Conservation (phyloP, 2,797 vertebrate species). For the Urophycis tenuis region DNA sequence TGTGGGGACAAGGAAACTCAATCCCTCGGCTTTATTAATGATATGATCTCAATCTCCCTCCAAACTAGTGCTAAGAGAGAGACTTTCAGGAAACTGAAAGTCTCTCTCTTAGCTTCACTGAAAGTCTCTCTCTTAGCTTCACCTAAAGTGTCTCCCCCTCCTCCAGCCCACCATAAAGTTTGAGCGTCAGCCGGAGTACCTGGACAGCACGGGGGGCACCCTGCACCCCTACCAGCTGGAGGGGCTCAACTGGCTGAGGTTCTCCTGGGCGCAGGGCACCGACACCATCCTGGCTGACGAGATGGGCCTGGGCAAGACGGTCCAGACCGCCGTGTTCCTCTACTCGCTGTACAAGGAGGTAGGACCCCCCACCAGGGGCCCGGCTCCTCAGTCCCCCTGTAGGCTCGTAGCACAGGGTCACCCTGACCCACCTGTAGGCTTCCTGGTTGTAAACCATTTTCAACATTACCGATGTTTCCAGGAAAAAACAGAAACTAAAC, state of each 20-base stretch:
- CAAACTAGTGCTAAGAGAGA: too few relatives aligned
- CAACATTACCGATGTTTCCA: too few relatives aligned
- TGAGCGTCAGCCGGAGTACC: constrained; percentile 89
- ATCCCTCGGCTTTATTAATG: too few relatives aligned
- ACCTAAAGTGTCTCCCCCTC: background rate
- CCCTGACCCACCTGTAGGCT: too few relatives aligned
- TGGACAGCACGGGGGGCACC: constrained; percentile 87
- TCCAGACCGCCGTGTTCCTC: constrained; percentile 95
- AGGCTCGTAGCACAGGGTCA: too few relatives aligned
- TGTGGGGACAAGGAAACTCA: too few relatives aligned
- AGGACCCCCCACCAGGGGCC: background rate
- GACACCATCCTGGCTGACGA: constrained; percentile 98
- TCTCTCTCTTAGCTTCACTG: background rate
- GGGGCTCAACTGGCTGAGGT: constrained; percentile 95
- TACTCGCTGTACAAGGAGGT: constrained; percentile 90
- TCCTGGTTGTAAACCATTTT: too few relatives aligned
- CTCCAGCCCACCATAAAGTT: constrained; percentile 93
- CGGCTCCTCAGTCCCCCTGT: too few relatives aligned
- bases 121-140: background rate
- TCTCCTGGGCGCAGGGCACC: constrained; percentile 98
- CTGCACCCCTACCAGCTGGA: constrained; percentile 97
- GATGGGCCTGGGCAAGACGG: constrained; percentile 97
- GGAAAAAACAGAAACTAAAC: too few relatives aligned
- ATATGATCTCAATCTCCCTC: too few relatives aligned
- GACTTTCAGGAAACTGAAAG: too few relatives aligned